Base-by-base conservation (phyloP, 37 sponge, comb jelly and placozoan genomes). In the Eunapius fragilis region DNA sequence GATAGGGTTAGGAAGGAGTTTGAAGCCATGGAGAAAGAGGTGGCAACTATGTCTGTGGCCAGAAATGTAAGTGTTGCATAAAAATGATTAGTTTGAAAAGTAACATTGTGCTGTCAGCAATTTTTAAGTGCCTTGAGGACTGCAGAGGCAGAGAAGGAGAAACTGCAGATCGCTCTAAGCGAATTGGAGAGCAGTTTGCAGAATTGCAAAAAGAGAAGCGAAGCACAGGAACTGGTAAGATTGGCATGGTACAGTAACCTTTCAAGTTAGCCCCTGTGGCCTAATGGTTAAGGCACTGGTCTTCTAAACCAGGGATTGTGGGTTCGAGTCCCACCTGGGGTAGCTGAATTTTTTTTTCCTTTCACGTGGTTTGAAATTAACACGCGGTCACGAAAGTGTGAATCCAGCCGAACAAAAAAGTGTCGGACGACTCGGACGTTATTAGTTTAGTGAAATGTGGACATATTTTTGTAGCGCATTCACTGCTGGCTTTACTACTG, bases 141-240 rank as follows among this genome's bases (percentile, higher is more conserved):
- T 24, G 0, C 19, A 7, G 25, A 70, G 70, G 17, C 37, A 3
- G 36, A 47, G 49, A 70, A 19, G 47, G 78, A 82, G 67, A 78
- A 83, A 49, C 67, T 37, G 32, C 38, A 37, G 58, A 17, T 68
- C 3, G 67, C 77, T 69, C 47, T 48, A 10, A 37, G 37, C 10
- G 77, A 70, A 71, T 30, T 68, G 4, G 36, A 82, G 35, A 47
- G 33, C 31, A 27, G 25, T 3, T 35, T 72, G 34, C n/a, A 2
- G 58, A 71, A 67, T 50, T 41, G 37, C 45, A 72, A 72, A 74
- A 89, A 83, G 23, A 26, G 77, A 45, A 25, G 79, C 0, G 85
- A 89, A 33, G 89, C 85, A 5, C 80, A 89, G 80, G 84, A 89
- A 73, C 67, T 89, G 82, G 88, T 88, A 58, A 75, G 85, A 9